Evolutionary conservation across 2,797 vertebrate genomes (phyloP).

Genomic region (Tragopan temminckii): DNA sequence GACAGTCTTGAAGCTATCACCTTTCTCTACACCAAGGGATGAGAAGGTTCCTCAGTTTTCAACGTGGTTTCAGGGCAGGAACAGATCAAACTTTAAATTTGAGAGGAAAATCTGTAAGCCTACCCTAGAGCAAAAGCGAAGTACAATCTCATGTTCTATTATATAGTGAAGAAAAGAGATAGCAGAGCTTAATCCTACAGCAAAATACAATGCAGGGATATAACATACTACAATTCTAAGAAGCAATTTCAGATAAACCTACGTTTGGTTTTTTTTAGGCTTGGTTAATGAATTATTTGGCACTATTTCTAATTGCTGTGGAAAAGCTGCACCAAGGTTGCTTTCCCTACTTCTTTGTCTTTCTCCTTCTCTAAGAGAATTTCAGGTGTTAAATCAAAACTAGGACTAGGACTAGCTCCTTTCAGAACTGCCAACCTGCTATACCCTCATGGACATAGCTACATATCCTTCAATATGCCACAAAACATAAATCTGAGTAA

Average conservation of each 20-base stretch:
- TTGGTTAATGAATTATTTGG: slow-evolving; percentile 9
- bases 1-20: too few species aligned
- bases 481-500: not conserved
- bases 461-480: not conserved
- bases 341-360: not conserved
- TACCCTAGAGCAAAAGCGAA: slow-evolving; percentile 28
- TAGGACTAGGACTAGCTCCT: not conserved
- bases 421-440: not conserved
- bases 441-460: not conserved
- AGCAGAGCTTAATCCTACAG: slow-evolving; percentile 7
- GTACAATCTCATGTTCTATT: not conserved
- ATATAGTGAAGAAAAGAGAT: not conserved
- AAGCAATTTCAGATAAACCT: not conserved
- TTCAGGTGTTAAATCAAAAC: not conserved
- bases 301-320: not conserved
- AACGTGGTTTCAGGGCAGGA: not conserved
- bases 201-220: not conserved
- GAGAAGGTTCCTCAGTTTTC: not conserved
- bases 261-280: not conserved
- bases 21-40: not conserved
- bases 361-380: not conserved
- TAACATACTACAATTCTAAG: not conserved
- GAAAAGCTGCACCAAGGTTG: not conserved
- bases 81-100: not conserved
- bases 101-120: slow-evolving; percentile 14